These are phyloP conservation scores for Esox lucius DNA, from an alignment of 2,797 vertebrate genomes.

Conservation along the genomic window DNA sequence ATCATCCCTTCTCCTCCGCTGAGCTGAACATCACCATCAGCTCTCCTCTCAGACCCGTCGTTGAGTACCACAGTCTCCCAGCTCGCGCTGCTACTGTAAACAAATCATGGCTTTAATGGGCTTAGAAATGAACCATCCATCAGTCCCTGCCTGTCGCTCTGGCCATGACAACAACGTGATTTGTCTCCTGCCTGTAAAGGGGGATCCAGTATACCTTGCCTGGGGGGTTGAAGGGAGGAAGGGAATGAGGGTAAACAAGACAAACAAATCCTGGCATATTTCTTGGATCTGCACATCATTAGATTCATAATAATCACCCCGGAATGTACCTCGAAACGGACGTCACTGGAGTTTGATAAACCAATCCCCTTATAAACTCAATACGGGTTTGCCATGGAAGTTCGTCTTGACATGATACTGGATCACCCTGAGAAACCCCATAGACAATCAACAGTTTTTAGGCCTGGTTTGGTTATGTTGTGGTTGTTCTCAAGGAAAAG, in stretches of 20 bases:
- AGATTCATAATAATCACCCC: constrained; percentile 32
- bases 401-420: not conserved
- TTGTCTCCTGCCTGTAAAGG: constrained; percentile 52
- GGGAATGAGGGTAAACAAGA: not conserved
- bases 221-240: constrained; percentile 12
- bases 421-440: not conserved
- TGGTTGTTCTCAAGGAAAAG: too few relatives aligned
- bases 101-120: constrained; percentile 64
- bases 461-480: too few relatives aligned
- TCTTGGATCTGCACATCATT: constrained; percentile 46
- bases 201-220: constrained; percentile 31
- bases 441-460: not conserved
- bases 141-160: constrained; percentile 41
- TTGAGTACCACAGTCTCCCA: not conserved
- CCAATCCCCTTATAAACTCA: not conserved
- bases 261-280: constrained; percentile 36
- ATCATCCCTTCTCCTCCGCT: constrained; percentile 47
- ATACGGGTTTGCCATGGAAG: not conserved
- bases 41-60: constrained; percentile 29
- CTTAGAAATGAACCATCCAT: constrained; percentile 62
- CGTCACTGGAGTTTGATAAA: not conserved
- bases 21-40: constrained; percentile 20
- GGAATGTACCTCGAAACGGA: not conserved
- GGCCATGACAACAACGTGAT: constrained; percentile 56
- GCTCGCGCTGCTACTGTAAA: constrained; percentile 57